These are phyloP conservation scores for Villa cingulata DNA, from an alignment of 2,888 invertebrate species.

Conservation along the genomic window DNA sequence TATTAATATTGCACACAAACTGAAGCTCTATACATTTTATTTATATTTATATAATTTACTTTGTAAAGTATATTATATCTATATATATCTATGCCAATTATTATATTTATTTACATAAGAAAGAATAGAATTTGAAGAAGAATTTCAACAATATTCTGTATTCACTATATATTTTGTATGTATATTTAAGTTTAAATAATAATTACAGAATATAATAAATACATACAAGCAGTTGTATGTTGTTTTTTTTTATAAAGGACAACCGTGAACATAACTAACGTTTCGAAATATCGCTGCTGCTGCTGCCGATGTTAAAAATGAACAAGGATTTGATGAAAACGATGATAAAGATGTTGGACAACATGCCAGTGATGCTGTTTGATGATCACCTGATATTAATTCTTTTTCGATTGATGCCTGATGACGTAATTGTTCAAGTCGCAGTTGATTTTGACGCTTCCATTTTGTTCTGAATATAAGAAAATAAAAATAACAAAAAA, in stretches of 20 bases:
- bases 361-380: slow-evolving; percentile 24
- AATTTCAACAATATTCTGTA: too few relatives aligned
- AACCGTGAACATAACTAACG: slow-evolving; percentile 59
- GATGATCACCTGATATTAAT: slow-evolving; percentile 33
- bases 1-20: slow-evolving; percentile 2
- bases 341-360: slow-evolving; percentile 31
- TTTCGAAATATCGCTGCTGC: slow-evolving; percentile 56
- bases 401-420: slow-evolving; percentile 68
- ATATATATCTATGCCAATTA: too few relatives aligned
- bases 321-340: slow-evolving; percentile 39
- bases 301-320: slow-evolving; percentile 51
- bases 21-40: background rate
- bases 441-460: slow-evolving; percentile 79
- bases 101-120: too few relatives aligned
- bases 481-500: background rate
- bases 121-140: background rate
- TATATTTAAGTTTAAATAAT: background rate
- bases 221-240: too few relatives aligned
- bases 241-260: slow-evolving; percentile 46
- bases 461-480: slow-evolving; percentile 57
- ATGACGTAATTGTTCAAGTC: slow-evolving; percentile 71
- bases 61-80: too few relatives aligned
- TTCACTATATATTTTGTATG: too few relatives aligned
- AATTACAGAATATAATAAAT: too few relatives aligned
- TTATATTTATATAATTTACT: background rate